These are phyloP conservation scores for Rhabdomys pumilio DNA, from an alignment of 2,797 vertebrate genomes.

Conservation along the genomic window DNA sequence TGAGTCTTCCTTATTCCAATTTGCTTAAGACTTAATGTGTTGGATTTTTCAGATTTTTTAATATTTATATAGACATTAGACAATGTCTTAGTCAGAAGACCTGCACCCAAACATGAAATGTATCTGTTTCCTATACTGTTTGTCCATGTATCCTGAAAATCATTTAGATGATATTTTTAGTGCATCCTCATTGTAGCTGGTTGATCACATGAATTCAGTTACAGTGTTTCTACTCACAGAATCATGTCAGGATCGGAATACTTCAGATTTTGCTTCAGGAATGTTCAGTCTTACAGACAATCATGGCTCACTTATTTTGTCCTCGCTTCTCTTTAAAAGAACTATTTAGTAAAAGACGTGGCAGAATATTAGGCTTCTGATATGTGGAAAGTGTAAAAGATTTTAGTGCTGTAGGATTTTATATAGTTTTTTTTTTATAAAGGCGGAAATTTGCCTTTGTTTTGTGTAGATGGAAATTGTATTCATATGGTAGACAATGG, in stretches of 20 bases:
- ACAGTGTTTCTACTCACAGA: background rate
- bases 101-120: background rate
- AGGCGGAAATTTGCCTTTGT: constrained; percentile 66
- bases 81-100: background rate
- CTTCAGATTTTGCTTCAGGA: background rate
- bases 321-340: constrained; percentile 10
- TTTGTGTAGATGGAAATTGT: constrained; percentile 95
- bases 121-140: background rate
- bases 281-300: background rate
- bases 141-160: background rate
- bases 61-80: background rate
- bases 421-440: constrained; percentile 7
- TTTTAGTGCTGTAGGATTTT: background rate
- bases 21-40: background rate
- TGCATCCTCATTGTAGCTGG: background rate
- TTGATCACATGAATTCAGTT: background rate
- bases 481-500: constrained; percentile 99
- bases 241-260: background rate
- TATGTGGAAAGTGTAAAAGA: background rate
- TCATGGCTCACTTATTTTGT: constrained; percentile 22
- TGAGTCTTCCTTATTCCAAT: background rate
- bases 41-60: background rate
- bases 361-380: background rate
- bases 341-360: constrained; percentile 25
- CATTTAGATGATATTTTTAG: background rate